Evolutionary conservation across 2,888 invertebrate species (phyloP), one percentile per base, ranked within the genome.

Genomic region (Homarus gammarus): DNA sequence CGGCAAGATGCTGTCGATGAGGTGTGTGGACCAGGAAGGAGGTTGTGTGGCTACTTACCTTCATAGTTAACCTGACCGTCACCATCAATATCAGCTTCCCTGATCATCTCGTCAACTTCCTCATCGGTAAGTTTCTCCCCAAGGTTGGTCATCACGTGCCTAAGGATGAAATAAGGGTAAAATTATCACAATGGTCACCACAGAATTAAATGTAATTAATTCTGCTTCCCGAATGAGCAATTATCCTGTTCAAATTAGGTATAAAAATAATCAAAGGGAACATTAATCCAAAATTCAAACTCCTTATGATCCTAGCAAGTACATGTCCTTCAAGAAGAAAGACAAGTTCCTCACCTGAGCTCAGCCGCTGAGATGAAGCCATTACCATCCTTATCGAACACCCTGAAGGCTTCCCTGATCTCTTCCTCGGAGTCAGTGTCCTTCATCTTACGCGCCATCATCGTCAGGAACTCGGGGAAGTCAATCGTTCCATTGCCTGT

Each of bases 381-480:
- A 95, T 99, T 99, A 94, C 99, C 99, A 95, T 99, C 99, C 95
- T 99, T 99, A 95, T 99, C 99, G 95, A 99, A 99, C 93, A 98
- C 99, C 95, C 99, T 96, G 92, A 92, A 98, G 93, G 99, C 99
- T 95, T 99, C 99, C 95, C 99, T 97, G 95, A 99, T 99, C 95
- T 99, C 99, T 95, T 99, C 99, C 96, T 99, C 99, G 94, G 98
- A 97, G 95, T 99, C 99, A 93, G 99, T 99, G 95, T 99, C 99
- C 95, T 99, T 99, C 98, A 99, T 99, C 96, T 99, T 99, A 94
- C 99, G 96, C 94, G 99, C 99, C 99, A 99, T 99, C 99, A 99
- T 99, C 94, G 99, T 99, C 94, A 99, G 96, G 96, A 99, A 99
- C 95, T 99, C 99, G 93, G 99, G 99, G 95, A 99, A 99, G 95